Conservation (phyloP, 2,797 vertebrate species). For the Benthosema pterotum region DNA sequence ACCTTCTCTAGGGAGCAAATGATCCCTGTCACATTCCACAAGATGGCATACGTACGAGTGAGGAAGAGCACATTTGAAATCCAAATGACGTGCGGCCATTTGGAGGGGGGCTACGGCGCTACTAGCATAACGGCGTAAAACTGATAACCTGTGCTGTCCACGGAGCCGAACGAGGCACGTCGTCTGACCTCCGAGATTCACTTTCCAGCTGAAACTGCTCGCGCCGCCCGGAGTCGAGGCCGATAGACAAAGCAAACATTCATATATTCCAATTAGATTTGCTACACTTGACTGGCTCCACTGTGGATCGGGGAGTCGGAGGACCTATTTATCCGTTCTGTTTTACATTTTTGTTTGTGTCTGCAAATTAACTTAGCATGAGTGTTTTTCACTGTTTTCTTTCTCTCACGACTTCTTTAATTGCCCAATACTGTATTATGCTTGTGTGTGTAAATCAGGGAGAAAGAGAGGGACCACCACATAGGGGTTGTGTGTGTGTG, state of each 20-base stretch:
- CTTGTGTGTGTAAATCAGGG: constrained; percentile 26
- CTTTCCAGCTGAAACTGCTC: constrained; percentile 50
- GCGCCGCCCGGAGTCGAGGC: constrained; percentile 49
- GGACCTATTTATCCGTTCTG: constrained; percentile 55
- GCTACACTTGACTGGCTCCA: constrained; percentile 65
- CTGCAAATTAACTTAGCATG: constrained; percentile 65
- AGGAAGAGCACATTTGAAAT: constrained; percentile 2
- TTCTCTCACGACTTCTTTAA: constrained; percentile 55
- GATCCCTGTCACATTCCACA: constrained; percentile 2
- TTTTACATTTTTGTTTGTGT: constrained; percentile 75
- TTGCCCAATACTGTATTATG: constrained; percentile 41
- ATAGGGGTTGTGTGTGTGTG: constrained; percentile 12
- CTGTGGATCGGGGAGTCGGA: constrained; percentile 51
- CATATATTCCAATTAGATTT: constrained; percentile 76
- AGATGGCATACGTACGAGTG: not conserved
- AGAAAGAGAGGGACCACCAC: constrained; percentile 35
- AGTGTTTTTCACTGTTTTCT: constrained; percentile 32
- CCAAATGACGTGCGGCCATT: not conserved
- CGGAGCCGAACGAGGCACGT: constrained; percentile 36
- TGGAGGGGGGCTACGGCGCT: not conserved
- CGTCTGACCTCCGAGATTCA: constrained; percentile 54
- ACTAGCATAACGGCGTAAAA: not conserved
- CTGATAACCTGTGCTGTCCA: constrained; percentile 26
- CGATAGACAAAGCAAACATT: constrained; percentile 72
- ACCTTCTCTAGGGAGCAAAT: not conserved